These are phyloP conservation scores for Harpalus rufipes DNA, from an alignment of 2,888 invertebrate species.

Conservation along the genomic window DNA sequence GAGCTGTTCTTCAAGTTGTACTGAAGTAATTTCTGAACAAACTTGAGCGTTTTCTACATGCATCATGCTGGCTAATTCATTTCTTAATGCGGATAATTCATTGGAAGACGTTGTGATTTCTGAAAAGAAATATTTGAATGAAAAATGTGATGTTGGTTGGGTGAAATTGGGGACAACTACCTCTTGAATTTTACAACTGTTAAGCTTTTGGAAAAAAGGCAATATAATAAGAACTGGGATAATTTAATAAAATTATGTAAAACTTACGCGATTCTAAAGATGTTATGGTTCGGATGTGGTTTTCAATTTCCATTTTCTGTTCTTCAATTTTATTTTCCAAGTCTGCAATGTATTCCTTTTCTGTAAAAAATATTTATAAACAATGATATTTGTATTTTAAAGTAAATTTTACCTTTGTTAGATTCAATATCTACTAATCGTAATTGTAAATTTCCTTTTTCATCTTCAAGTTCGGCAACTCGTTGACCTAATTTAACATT, in stretches of 20 bases:
- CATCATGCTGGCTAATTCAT: slow-evolving; percentile 81
- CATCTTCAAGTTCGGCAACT: slow-evolving; percentile 92
- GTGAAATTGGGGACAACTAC: slow-evolving; percentile 51
- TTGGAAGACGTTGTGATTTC: slow-evolving; percentile 81
- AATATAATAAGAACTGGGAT: slow-evolving; percentile 56
- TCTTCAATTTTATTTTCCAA: slow-evolving; percentile 73
- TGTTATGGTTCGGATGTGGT: slow-evolving; percentile 68
- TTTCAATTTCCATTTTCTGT: slow-evolving; percentile 75
- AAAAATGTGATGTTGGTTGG: slow-evolving; percentile 11
- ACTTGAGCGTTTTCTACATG: slow-evolving; percentile 85
- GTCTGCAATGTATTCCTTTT: slow-evolving; percentile 64
- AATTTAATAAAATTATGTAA: background rate
- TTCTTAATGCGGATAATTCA: slow-evolving; percentile 82
- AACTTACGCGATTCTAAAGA: slow-evolving; percentile 62
- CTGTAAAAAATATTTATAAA: slow-evolving; percentile 34
- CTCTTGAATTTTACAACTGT: slow-evolving; percentile 68
- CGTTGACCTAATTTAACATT: slow-evolving; percentile 84
- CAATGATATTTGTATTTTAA: slow-evolving; percentile 29
- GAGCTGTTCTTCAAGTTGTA: slow-evolving; percentile 88
- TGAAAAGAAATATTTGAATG: slow-evolving; percentile 71
- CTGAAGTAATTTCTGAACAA: slow-evolving; percentile 87
- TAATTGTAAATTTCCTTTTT: slow-evolving; percentile 93
- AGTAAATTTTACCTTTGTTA: slow-evolving; percentile 80
- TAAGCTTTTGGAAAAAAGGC: slow-evolving; percentile 68
- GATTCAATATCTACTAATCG: slow-evolving; percentile 90